Conservation (phyloP, 2,113 vertebrate species). For the Solenodon paradoxus region DNA sequence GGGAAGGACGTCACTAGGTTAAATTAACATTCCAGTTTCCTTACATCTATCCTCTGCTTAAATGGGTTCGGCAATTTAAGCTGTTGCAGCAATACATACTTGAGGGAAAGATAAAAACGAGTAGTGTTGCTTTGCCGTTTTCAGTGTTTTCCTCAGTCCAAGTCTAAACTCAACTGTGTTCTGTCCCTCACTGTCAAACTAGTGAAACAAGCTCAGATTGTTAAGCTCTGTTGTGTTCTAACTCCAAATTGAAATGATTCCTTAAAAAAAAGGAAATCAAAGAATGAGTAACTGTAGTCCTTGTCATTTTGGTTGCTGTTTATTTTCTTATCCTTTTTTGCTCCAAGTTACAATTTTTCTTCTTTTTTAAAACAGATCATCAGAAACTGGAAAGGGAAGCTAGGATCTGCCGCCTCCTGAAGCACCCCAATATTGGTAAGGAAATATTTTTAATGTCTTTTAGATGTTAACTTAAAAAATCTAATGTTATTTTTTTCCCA, state of each 20-base stretch:
- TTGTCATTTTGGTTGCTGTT: neutral
- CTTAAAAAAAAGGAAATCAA: neutral
- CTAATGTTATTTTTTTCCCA: neutral
- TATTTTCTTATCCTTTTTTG: neutral
- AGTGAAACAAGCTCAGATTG: neutral
- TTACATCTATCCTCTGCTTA: neutral
- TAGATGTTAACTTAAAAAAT: neutral
- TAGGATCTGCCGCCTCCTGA: constrained; percentile 94
- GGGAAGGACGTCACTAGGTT: neutral
- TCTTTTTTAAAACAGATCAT: constrained; percentile 86
- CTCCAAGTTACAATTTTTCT: constrained; percentile 41
- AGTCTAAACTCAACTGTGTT: neutral
- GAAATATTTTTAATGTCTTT: constrained; percentile 8
- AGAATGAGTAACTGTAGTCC: neutral
- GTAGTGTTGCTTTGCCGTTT: neutral
- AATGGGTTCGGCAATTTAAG: neutral
- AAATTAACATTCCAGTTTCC: neutral
- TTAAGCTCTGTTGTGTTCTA: neutral
- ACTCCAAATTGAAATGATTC: neutral
- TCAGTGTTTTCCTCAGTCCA: neutral
- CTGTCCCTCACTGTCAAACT: neutral
- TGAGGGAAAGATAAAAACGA: neutral
- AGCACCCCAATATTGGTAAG: constrained; percentile 94
- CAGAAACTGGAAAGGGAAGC: constrained; percentile 96
- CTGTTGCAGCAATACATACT: neutral